Evolutionary conservation across 1,140 invertebrate genomes (phyloP).

Genomic region (Meloidogyne chitwoodi): DNA sequence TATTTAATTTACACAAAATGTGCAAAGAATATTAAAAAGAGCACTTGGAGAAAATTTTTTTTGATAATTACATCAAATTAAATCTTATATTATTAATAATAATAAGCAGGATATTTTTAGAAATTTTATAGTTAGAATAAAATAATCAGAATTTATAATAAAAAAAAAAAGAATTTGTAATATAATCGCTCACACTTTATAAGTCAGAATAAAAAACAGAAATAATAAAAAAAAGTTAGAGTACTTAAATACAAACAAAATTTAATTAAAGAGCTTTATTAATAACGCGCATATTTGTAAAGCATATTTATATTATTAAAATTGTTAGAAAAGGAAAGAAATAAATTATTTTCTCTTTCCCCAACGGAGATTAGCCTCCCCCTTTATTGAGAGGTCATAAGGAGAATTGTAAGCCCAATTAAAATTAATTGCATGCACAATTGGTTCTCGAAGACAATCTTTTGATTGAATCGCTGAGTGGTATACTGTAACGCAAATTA

Average conservation of each 20-base stretch:
- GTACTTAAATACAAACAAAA: no score
- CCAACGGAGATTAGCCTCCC: neutral
- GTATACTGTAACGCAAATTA: neutral
- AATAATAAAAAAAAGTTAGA: no score
- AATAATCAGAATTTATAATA: no score
- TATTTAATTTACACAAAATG: neutral
- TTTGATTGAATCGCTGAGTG: neutral
- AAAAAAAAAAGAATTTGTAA: no score
- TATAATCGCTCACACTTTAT: no score
- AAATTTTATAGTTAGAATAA: no score
- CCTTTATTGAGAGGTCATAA: neutral
- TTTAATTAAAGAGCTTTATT: no score
- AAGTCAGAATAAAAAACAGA: no score
- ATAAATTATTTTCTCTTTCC: neutral
- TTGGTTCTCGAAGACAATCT: neutral
- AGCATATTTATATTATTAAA: no score
- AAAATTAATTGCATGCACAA: neutral
- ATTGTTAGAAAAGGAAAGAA: neutral
- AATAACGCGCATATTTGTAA: no score
- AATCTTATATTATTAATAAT: neutral
- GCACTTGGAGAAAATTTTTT: neutral
- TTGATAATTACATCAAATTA: neutral
- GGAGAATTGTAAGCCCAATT: neutral
- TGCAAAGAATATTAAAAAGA: neutral
- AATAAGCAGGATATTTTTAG: no score